phyloP scores from a whole-genome alignment of 2,888 invertebrate genomes.

The Germaria angustata region DNA sequence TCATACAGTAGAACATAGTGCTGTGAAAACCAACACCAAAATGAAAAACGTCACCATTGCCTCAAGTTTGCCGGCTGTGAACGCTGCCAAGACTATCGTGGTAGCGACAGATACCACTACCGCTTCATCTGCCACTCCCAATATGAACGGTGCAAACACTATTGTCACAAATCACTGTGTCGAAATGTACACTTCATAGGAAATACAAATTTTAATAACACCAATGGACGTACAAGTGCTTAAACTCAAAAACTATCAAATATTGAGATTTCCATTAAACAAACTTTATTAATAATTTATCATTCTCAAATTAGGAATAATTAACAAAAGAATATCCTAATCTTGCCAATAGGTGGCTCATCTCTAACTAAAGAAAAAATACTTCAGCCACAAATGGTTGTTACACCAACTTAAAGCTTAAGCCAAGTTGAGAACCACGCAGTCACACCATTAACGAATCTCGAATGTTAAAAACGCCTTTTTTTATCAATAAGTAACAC shows the following conservation, averaged over 20 bases:
- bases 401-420: neutral
- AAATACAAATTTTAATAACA: neutral
- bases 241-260: neutral
- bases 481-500: neutral
- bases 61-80: neutral
- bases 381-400: neutral
- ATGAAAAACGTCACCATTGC: conserved; percentile 6
- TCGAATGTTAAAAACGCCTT: conserved; percentile 42
- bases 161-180: conserved; percentile 72
- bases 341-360: conserved; percentile 60
- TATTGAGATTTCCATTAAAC: conserved; percentile 34
- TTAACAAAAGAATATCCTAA: conserved; percentile 10
- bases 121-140: neutral
- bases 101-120: conserved; percentile 11
- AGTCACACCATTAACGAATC: conserved; percentile 42
- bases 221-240: neutral
- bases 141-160: conserved; percentile 39
- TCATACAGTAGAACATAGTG: conserved; percentile 27
- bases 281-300: conserved; percentile 12
- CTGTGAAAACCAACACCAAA: conserved; percentile 35
- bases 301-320: neutral
- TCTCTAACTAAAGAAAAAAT: neutral
- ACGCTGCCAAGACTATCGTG: conserved; percentile 10
- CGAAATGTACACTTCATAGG: conserved; percentile 74
- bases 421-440: conserved; percentile 9